Percentiles rank a stretch among this genome's conserved stretches.
Evolutionary conservation across 2,113 vertebrate genomes (phyloP).

Genomic region (Mesoclemmys tuberculata): DNA sequence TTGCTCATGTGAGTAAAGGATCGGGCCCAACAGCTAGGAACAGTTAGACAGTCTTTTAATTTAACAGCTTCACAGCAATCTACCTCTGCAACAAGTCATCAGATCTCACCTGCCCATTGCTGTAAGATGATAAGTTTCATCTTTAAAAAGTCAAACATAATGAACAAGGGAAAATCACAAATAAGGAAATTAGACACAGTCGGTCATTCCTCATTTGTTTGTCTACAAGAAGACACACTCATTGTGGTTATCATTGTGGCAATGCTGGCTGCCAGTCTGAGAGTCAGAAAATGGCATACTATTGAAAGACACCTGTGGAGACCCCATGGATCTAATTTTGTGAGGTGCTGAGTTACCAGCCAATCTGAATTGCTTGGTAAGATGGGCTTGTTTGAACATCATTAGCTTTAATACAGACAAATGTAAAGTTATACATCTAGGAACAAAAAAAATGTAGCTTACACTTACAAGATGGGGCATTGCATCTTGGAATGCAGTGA

Average conservation of each 20-base stretch:
- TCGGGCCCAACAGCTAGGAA: neutral
- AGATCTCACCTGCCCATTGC: neutral
- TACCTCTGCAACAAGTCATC: neutral
- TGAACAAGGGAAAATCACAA: neutral
- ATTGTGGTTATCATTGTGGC: neutral
- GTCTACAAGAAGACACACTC: neutral
- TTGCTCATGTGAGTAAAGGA: neutral
- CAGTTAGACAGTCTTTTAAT: neutral
- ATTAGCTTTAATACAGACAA: neutral
- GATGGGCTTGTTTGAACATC: neutral
- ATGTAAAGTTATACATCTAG: neutral
- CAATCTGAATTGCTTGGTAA: neutral
- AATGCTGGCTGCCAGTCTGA: neutral
- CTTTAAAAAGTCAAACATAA: neutral
- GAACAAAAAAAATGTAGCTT: neutral
- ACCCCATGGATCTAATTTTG: neutral
- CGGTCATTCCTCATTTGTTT: neutral
- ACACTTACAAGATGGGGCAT: neutral
- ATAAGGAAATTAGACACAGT: neutral
- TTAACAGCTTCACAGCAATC: neutral
- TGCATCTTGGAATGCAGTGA: neutral
- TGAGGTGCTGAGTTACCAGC: neutral
- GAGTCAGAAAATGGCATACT: neutral
- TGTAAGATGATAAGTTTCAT: neutral
- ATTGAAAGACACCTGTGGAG: neutral